These are phyloP conservation scores for Anthophora plumipes DNA, from an alignment of 2,888 invertebrate genomes.

Conservation along the genomic window DNA sequence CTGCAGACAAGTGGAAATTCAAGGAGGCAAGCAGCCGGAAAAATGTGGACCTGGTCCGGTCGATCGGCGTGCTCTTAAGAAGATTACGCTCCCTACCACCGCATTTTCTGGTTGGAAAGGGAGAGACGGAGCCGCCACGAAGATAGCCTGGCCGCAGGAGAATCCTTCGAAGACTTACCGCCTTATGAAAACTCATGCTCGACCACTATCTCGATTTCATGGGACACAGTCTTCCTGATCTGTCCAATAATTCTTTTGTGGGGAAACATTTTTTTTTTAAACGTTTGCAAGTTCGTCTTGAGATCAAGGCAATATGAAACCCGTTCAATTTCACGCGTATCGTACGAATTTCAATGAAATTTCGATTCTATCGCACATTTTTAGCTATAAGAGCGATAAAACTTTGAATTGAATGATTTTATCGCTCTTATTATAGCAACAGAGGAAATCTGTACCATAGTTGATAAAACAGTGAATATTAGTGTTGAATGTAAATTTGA, in stretches of 20 bases:
- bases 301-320: too few species aligned
- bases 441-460: too few species aligned
- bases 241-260: neutral
- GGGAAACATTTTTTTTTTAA: neutral
- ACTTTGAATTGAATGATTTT: too few species aligned
- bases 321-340: too few species aligned
- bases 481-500: too few species aligned
- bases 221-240: neutral
- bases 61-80: conserved; percentile 74
- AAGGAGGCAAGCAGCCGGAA: conserved; percentile 72
- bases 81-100: conserved; percentile 63
- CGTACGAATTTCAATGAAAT: too few species aligned
- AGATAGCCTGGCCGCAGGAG: conserved; percentile 37
- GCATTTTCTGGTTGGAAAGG: conserved; percentile 8
- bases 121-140: conserved; percentile 23
- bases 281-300: neutral
- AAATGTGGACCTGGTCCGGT: conserved; percentile 67
- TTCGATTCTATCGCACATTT: too few species aligned
- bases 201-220: conserved; percentile 32
- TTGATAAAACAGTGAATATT: too few species aligned
- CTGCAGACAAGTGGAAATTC: conserved; percentile 72
- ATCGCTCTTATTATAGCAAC: too few species aligned
- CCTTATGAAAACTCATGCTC: conserved; percentile 46
- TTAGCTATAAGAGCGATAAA: too few species aligned
- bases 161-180: conserved; percentile 56